phyloP scores from a whole-genome alignment of 2,888 invertebrate genomes.

The Sarcophaga variegata region DNA sequence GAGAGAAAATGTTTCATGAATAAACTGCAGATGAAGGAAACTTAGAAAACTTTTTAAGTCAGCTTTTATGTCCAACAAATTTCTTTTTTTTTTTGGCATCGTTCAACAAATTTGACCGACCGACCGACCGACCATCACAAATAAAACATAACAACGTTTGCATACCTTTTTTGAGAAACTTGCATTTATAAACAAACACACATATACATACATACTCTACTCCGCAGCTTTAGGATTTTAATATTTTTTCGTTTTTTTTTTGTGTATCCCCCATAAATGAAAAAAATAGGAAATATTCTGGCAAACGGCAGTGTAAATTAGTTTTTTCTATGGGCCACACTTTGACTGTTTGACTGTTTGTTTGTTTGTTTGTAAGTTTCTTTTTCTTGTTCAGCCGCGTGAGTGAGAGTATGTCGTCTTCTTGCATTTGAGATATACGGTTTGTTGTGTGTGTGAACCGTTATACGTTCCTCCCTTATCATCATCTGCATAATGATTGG shows the following conservation, averaged over 20 bases:
- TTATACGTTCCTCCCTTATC: constrained; percentile 9
- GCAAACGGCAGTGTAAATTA: constrained; percentile 67
- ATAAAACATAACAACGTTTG: too few relatives aligned
- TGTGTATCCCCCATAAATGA: not conserved
- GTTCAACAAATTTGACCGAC: too few relatives aligned
- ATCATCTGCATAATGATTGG: constrained; percentile 15
- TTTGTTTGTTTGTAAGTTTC: too few relatives aligned
- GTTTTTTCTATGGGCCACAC: constrained; percentile 29
- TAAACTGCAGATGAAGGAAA: not conserved
- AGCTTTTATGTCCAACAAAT: not conserved
- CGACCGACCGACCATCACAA: too few relatives aligned
- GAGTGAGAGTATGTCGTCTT: not conserved
- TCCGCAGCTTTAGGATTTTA: too few relatives aligned
- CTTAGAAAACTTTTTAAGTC: not conserved
- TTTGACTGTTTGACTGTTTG: too few relatives aligned
- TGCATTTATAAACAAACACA: too few relatives aligned
- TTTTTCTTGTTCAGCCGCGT: not conserved
- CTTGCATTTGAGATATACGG: too few relatives aligned
- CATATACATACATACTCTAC: too few relatives aligned
- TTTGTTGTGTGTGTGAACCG: not conserved
- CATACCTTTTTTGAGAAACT: too few relatives aligned
- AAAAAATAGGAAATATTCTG: constrained; percentile 56
- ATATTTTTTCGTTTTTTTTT: not conserved
- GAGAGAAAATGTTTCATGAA: too few relatives aligned
- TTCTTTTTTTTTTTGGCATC: not conserved